Base-by-base conservation (phyloP, 2,888 invertebrate species). In the Coremacera marginata region DNA sequence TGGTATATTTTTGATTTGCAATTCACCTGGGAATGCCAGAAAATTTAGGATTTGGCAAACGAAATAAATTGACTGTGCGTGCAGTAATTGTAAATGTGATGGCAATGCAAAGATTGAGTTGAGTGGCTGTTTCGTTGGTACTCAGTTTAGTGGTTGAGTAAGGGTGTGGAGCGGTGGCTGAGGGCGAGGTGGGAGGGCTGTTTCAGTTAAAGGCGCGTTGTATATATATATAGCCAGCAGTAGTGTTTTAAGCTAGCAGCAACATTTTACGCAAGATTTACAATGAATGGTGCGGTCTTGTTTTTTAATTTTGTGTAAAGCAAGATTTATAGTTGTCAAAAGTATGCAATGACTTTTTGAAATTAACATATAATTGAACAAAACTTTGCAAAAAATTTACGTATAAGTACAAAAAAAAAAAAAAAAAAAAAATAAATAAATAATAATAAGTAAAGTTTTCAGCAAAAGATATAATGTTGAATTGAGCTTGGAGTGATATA, bases 11-110 rank as follows among this genome's bases (percentile, higher is more conserved):
- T 87, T 87, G 87, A 87, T 87, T 87, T 87, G 87, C 85, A 83
- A 87, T 87, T 86, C 87, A 87, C 87, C 87, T 87, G 87, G 87
- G 87, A 87, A 80, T 82, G 55, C 37, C 52, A 22, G 74, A 55
- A 67, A 67, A 67, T 52, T 65, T 37, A 67, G 65, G 74, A 72
- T 74, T 74, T 67, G 74, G 82, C 82, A 83, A 82, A 83, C 81
- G 82, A 86, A 86, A 87, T 87, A 87, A 87, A 87, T 87, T 87
- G 87, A 85, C 84, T 86, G 87, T 87, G 87, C 87, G 87, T 87
- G 87, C 86, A 83, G 87, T 87, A 87, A 87, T 87, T 87, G 87
- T 85, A 86, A 87, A 87, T 87, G 60, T 49, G 68, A 62, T 70
- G 68, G 75, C 68, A 67, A 62, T 70, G 68, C 49, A 71, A 34